Conservation (phyloP, 2,113 vertebrate species). For the Microtus richardsoni region DNA sequence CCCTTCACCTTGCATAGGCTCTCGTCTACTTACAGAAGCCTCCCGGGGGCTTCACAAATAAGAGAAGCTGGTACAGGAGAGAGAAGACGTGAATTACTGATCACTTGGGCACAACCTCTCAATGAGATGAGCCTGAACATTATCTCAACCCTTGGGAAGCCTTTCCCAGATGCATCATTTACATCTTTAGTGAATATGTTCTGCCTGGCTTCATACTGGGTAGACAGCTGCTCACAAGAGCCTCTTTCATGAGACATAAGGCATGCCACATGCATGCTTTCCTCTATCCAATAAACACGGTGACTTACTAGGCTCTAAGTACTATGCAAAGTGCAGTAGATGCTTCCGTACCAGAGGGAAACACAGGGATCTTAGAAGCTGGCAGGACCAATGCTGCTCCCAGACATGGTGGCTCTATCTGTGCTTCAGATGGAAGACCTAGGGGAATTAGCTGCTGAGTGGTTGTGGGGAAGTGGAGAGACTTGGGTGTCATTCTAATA, state of each 20-base stretch:
- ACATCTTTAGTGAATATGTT: conserved; percentile 35
- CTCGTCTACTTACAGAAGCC: conserved; percentile 37
- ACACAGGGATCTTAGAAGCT: neutral
- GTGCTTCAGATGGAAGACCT: neutral
- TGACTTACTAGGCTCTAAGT: neutral
- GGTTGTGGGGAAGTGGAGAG: neutral
- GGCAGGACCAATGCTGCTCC: neutral
- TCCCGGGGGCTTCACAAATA: conserved; percentile 17
- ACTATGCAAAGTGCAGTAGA: neutral
- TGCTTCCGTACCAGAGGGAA: neutral
- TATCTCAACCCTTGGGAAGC: neutral
- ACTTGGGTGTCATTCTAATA: neutral
- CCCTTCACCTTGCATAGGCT: neutral
- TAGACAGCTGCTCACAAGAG: neutral
- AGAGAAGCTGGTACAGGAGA: neutral
- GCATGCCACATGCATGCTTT: neutral
- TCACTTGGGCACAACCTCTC: conserved; percentile 43
- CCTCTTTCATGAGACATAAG: neutral
- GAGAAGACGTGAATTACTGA: conserved; percentile 30
- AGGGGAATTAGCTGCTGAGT: neutral
- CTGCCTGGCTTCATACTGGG: neutral
- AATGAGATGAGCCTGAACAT: conserved; percentile 39
- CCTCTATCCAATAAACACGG: neutral
- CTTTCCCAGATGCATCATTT: conserved; percentile 36
- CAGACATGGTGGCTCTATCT: neutral